A percentile compares a stretch with the other conserved stretches of the same genome.
Conservation (phyloP, 2,888 invertebrate species). For the Salticus scenicus region DNA sequence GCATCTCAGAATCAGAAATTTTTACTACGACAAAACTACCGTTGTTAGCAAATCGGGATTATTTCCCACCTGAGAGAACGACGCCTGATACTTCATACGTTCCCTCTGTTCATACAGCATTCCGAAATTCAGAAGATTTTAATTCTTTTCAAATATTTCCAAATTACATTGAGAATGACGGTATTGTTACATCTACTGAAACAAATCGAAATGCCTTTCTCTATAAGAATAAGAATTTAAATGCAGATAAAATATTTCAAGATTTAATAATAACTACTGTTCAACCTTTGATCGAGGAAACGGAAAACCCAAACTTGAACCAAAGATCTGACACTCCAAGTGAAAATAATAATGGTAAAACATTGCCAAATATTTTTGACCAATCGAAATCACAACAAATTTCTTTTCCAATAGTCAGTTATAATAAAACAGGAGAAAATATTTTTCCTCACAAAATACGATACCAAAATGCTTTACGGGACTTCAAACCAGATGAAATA, state of each 20-base stretch:
- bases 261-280: background rate
- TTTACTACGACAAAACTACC: background rate
- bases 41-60: background rate
- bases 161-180: background rate
- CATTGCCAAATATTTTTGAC: background rate
- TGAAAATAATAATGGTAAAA: background rate
- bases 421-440: background rate
- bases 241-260: background rate
- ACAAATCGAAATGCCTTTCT: background rate
- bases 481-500: conserved; percentile 57
- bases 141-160: conserved; percentile 2
- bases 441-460: background rate
- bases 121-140: background rate
- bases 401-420: background rate
- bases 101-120: background rate
- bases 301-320: background rate
- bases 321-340: conserved; percentile 33
- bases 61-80: background rate
- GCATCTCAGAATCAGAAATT: background rate
- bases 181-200: background rate
- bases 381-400: too few species aligned
- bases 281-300: background rate
- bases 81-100: background rate
- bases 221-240: background rate
- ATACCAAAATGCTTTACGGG: conserved; percentile 22